These are phyloP conservation scores for Aphodius sticticus DNA, from an alignment of 2,888 invertebrate genomes.

Conservation along the genomic window DNA sequence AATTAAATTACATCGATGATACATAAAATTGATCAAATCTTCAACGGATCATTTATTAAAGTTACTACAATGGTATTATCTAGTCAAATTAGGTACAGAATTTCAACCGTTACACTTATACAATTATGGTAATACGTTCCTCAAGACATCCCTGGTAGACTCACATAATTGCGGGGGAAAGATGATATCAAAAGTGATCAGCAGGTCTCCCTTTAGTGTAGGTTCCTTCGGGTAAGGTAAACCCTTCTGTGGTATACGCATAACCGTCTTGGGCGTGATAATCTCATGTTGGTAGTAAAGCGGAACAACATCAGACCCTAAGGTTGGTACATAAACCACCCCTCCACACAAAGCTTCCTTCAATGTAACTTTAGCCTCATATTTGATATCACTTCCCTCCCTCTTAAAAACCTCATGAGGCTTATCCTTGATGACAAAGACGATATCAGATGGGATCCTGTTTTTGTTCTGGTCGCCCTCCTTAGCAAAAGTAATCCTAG, in stretches of 20 bases:
- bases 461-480: slow-evolving; percentile 93
- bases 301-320: slow-evolving; percentile 78
- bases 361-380: slow-evolving; percentile 81
- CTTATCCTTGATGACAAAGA: slow-evolving; percentile 93
- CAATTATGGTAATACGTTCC: slow-evolving; percentile 28
- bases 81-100: neutral
- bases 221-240: slow-evolving; percentile 93
- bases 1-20: too few species aligned
- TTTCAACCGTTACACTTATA: neutral
- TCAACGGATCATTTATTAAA: too few species aligned
- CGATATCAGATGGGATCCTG: slow-evolving; percentile 92
- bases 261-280: slow-evolving; percentile 84
- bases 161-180: slow-evolving; percentile 71
- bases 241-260: slow-evolving; percentile 85
- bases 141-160: slow-evolving; percentile 55
- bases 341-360: slow-evolving; percentile 91
- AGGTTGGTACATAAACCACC: slow-evolving; percentile 82
- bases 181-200: slow-evolving; percentile 90
- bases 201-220: slow-evolving; percentile 83
- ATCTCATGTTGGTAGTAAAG: slow-evolving; percentile 79
- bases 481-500: slow-evolving; percentile 94
- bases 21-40: too few species aligned
- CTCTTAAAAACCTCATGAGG: slow-evolving; percentile 86
- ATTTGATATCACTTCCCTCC: slow-evolving; percentile 90
- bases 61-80: neutral